Evolutionary conservation across 2,888 invertebrate genomes (phyloP).

Genomic region (Zygothrica quintamaculata): DNA sequence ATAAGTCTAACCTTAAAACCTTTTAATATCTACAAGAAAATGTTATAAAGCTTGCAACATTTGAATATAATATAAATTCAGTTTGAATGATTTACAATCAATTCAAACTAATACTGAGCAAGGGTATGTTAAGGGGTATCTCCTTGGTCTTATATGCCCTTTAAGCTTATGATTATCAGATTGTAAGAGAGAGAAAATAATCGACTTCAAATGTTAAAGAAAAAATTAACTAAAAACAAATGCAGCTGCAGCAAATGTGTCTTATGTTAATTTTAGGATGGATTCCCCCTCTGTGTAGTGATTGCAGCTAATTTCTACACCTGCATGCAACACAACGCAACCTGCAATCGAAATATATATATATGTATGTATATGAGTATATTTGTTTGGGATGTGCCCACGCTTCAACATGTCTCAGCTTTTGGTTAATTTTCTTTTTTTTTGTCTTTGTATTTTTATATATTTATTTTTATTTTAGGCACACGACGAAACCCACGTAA

Average conservation of each 20-base stretch:
- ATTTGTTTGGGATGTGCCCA: constrained; percentile 53
- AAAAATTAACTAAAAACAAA: constrained; percentile 15
- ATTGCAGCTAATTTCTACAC: constrained; percentile 53
- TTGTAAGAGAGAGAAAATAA: too few species aligned
- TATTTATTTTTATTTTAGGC: constrained; percentile 42
- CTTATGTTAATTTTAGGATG: constrained; percentile 48
- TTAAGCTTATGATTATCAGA: constrained; percentile 20
- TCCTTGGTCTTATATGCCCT: too few species aligned
- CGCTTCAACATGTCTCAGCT: constrained; percentile 41
- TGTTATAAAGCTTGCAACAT: too few species aligned
- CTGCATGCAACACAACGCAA: constrained; percentile 48
- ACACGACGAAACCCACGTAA: constrained; percentile 49
- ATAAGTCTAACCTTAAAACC: too few species aligned
- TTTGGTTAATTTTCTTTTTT: constrained; percentile 56
- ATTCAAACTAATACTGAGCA: too few species aligned
- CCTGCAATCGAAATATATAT: constrained; percentile 43
- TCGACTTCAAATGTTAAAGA: too few species aligned
- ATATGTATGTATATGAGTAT: constrained; percentile 53
- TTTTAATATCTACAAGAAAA: too few species aligned
- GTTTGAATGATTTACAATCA: too few species aligned
- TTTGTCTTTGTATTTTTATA: too few species aligned
- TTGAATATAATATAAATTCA: too few species aligned
- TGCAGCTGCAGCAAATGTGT: constrained; percentile 27
- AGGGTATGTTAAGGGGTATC: too few species aligned
- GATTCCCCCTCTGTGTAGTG: constrained; percentile 10